Conservation (phyloP, 1,140 invertebrate genomes). For the Paralvinella palmiformis region DNA sequence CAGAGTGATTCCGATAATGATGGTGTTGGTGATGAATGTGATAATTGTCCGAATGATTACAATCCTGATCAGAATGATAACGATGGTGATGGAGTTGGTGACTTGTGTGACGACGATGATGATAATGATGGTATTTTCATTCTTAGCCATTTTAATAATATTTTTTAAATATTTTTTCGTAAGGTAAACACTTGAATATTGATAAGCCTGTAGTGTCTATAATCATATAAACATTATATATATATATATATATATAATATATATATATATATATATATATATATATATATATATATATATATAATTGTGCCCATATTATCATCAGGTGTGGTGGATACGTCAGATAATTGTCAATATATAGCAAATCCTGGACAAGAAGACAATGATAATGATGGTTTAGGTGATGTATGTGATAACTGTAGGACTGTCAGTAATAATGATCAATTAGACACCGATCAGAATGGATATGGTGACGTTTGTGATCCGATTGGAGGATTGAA, state of each 20-base stretch:
- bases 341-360: constrained; percentile 26
- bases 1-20: constrained; percentile 27
- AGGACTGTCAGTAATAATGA: background rate
- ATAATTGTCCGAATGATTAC: constrained; percentile 24
- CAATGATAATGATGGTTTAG: constrained; percentile 24
- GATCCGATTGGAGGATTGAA: constrained; percentile 49
- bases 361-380: constrained; percentile 31
- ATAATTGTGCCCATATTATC: too few species aligned
- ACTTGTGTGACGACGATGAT: constrained; percentile 18
- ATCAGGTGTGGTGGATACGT: too few species aligned
- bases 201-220: too few species aligned
- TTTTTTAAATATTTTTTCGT: too few species aligned
- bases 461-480: constrained; percentile 33
- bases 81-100: constrained; percentile 10
- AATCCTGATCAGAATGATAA: constrained; percentile 8
- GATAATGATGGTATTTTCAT: constrained; percentile 12
- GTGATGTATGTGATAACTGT: constrained; percentile 30
- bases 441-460: constrained; percentile 36
- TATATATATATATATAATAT: too few species aligned
- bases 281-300: too few species aligned
- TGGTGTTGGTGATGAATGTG: constrained; percentile 28
- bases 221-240: too few species aligned
- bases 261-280: too few species aligned
- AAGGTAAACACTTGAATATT: too few species aligned
- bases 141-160: too few species aligned